These are phyloP conservation scores for Nycticebus coucang DNA, from an alignment of 2,113 vertebrate genomes.

Conservation along the genomic window DNA sequence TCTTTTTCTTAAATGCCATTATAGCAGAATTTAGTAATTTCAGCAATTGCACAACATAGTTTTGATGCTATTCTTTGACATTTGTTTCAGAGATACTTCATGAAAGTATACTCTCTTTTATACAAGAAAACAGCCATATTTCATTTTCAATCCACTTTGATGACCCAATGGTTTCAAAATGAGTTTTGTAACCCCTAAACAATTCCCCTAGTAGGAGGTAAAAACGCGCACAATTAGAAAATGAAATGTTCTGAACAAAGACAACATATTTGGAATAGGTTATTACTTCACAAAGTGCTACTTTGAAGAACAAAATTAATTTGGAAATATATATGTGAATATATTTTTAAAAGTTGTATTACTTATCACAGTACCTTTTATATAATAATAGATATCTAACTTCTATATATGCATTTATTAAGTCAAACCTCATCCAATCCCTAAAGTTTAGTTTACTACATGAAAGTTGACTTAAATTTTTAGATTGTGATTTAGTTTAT, in stretches of 20 bases:
- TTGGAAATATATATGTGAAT: neutral
- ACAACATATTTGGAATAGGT: neutral
- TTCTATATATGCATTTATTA: neutral
- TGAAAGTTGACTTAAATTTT: neutral
- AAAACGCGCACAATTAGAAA: neutral
- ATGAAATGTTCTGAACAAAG: conserved; percentile 5
- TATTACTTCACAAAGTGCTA: neutral
- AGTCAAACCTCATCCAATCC: neutral
- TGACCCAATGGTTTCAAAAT: neutral
- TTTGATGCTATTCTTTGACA: conserved; percentile 1
- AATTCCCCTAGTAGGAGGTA: neutral
- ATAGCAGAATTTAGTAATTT: neutral
- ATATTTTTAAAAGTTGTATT: neutral
- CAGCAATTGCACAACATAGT: neutral
- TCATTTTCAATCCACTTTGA: conserved; percentile 45
- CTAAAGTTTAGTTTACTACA: neutral
- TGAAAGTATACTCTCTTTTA: neutral
- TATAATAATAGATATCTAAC: neutral
- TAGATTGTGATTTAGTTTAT: neutral
- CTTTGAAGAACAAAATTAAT: neutral
- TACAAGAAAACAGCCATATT: conserved; percentile 15
- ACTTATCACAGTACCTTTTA: neutral
- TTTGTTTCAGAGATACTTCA: conserved; percentile 20
- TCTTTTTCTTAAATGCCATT: conserved; percentile 47
- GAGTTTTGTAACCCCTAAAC: neutral